Conservation (phyloP, 2,888 invertebrate species). For the Ypsolopha scabrella region DNA sequence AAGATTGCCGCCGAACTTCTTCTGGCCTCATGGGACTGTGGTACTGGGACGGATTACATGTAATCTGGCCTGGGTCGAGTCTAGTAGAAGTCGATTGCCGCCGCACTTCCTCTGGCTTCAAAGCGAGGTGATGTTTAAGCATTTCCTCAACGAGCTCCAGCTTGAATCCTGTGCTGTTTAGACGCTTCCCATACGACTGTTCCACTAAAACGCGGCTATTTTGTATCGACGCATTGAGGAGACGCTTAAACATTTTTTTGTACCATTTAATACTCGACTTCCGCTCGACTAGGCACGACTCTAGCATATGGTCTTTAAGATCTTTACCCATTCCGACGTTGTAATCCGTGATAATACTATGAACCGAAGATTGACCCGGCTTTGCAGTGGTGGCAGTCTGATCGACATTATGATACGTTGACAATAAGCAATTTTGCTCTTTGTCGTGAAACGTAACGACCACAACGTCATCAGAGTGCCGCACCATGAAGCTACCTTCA, state of each 20-base stretch:
- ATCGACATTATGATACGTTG: slow-evolving; percentile 13
- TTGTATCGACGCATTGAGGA: slow-evolving; percentile 4
- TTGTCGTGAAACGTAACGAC: slow-evolving; percentile 8
- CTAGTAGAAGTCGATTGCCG: too few relatives aligned
- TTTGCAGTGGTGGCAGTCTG: neutral
- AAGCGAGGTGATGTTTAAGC: too few relatives aligned
- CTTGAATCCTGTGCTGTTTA: too few relatives aligned
- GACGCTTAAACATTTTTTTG: slow-evolving; percentile 2
- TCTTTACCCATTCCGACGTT: slow-evolving; percentile 5
- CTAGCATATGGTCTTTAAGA: slow-evolving; percentile 5
- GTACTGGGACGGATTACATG: too few relatives aligned
- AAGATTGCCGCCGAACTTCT: too few relatives aligned
- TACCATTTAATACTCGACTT: slow-evolving; percentile 6
- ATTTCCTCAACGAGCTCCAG: too few relatives aligned
- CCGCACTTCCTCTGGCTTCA: too few relatives aligned
- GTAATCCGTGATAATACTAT: slow-evolving; percentile 1
- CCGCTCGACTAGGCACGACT: slow-evolving; percentile 1
- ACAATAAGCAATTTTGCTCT: slow-evolving; percentile 10
- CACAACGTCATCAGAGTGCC: slow-evolving; percentile 3
- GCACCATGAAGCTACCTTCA: neutral
- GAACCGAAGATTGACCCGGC: neutral
- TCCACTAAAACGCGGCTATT: slow-evolving; percentile 1
- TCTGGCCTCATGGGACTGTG: too few relatives aligned
- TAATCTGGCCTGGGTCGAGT: too few relatives aligned
- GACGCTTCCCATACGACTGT: too few relatives aligned